Conservation (phyloP, 2,888 invertebrate genomes). For the Reticulitermes lucifugus region DNA sequence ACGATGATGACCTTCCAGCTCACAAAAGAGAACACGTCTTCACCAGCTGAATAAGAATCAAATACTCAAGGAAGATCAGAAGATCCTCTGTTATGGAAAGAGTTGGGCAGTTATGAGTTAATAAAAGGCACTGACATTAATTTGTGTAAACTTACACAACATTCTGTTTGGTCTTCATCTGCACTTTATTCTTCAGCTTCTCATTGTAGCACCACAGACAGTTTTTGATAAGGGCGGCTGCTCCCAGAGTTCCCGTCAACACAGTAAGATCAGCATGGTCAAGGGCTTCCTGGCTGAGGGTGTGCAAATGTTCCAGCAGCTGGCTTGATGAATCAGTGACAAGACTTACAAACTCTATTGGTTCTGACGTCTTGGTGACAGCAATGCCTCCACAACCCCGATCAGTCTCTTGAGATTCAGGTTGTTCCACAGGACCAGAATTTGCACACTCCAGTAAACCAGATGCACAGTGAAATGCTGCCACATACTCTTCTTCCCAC, state of each 20-base stretch:
- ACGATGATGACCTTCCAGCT: too few species aligned
- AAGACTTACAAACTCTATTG: conserved; percentile 79
- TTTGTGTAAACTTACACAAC: not conserved
- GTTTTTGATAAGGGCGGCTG: conserved; percentile 82
- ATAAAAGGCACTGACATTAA: not conserved
- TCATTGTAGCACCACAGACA: conserved; percentile 83
- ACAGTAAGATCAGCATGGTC: conserved; percentile 88
- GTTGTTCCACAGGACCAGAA: not conserved
- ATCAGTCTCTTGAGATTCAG: conserved; percentile 30
- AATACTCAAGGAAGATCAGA: too few species aligned
- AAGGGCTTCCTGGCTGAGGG: conserved; percentile 83
- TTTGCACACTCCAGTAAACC: conserved; percentile 62
- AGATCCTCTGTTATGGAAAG: too few species aligned
- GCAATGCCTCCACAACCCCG: conserved; percentile 64
- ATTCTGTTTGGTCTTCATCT: not conserved
- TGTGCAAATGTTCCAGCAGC: conserved; percentile 81
- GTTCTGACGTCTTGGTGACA: conserved; percentile 80
- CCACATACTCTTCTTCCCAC: conserved; percentile 86
- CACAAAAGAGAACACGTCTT: too few species aligned
- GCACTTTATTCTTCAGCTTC: conserved; percentile 63
- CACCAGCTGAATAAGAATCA: too few species aligned
- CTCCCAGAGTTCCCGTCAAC: conserved; percentile 77
- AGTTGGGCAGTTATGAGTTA: too few species aligned
- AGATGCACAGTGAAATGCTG: conserved; percentile 78
- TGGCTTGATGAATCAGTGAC: conserved; percentile 79